phyloP scores from a whole-genome alignment of 2,797 vertebrate genomes.

The Coluber constrictor region DNA sequence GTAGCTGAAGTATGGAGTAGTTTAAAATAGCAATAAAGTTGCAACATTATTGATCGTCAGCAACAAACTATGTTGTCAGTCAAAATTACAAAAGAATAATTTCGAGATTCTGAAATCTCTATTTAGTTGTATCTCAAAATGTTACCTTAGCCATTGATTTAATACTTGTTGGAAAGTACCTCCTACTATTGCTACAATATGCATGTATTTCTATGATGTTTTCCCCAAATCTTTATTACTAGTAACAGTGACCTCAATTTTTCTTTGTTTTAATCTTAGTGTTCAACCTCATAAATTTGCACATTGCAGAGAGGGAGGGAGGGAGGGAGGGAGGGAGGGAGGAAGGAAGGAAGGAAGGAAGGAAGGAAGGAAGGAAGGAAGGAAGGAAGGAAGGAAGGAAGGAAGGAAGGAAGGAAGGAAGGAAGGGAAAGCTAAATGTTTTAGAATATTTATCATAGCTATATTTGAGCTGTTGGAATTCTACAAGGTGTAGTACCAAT shows the following conservation, averaged over 20 bases:
- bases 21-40: neutral
- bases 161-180: neutral
- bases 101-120: neutral
- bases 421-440: neutral
- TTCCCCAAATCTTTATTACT: neutral
- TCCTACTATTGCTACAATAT: neutral
- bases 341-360: rapidly evolving
- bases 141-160: neutral
- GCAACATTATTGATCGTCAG: neutral
- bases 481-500: neutral
- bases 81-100: neutral
- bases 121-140: neutral
- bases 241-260: neutral
- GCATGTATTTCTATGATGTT: neutral
- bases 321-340: neutral
- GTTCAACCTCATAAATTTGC: neutral
- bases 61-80: neutral
- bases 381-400: neutral
- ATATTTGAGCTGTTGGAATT: neutral
- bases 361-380: neutral
- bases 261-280: neutral
- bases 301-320: neutral
- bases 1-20: neutral
- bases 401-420: neutral
- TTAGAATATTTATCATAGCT: neutral